Base-by-base conservation (phyloP, 2,113 vertebrate genomes). In the Megaceryle maxima region DNA sequence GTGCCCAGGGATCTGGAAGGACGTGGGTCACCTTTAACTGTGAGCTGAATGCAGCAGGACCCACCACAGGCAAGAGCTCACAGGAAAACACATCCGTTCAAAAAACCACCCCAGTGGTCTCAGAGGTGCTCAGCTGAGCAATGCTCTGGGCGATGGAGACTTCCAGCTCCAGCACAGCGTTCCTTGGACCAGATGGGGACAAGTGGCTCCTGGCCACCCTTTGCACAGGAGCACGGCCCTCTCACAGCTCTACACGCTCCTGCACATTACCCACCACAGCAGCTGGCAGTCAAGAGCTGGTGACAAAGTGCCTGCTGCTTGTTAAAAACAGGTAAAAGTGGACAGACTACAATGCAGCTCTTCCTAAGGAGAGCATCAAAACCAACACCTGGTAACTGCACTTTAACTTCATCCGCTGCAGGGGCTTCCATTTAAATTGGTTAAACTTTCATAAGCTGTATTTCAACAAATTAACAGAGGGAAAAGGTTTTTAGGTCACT, bases 21-120 rank as follows among this genome's bases (percentile, higher is more conserved):
- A 68, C 5, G 9, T 1, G 7, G 12, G 26, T 7, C 7, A 1
- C 25, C 33, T 59, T 66, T 17, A 88, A 8, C 9, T 0, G 0
- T 24, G 44, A 53, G 35, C 26, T 48, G 41, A 70, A 48, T 18
- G 43, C n/a, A 63, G 88, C 3, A 4, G 62, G 46, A 46, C 11
- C 2, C 15, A 44, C 9, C 53, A 81, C 53, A 81, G 29, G 3
- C 3, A 2, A 74, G 48, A 83, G 16, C 19, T 41, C 67, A 64
- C 35, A 73, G 68, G 17, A 74, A 73, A 69, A 46, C 8, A 73
- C 4, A 6, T 9, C 2, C 10, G 22, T 19, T 60, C 46, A 73
- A 87, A 43, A 21, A 5, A 13, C 4, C 48, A 55, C 10, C 5
- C 18, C 18, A 21, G 44, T 37, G 21, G 26, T 51, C 63, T 60